Conservation (phyloP, 2,113 vertebrate species). For the Peromyscus californicus region DNA sequence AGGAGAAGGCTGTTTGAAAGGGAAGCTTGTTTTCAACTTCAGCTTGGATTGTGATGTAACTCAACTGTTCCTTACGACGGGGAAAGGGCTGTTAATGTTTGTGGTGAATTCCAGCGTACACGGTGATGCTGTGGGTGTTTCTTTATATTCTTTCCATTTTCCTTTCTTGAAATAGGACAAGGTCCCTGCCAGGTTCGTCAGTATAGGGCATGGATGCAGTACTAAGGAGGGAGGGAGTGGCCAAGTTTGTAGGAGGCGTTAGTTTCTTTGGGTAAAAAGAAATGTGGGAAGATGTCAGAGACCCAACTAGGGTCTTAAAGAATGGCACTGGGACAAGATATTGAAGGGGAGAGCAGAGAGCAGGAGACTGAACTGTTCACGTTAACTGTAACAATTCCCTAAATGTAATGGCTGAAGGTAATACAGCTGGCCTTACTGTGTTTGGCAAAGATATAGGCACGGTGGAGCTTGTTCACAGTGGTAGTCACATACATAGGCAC, state of each 20-base stretch:
- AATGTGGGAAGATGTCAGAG: not conserved
- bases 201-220: too few relatives aligned
- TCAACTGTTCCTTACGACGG: not conserved
- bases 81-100: not conserved
- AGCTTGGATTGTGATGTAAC: not conserved
- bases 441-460: not conserved
- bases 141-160: not conserved
- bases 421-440: not conserved
- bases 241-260: not conserved
- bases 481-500: not conserved
- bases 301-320: not conserved
- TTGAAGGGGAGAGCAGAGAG: not conserved
- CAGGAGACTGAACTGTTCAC: not conserved
- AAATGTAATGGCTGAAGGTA: not conserved
- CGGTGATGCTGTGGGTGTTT: not conserved
- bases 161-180: not conserved
- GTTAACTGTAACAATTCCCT: not conserved
- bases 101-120: not conserved
- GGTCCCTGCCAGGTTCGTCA: not conserved
- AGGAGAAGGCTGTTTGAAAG: not conserved
- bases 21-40: constrained; percentile 28
- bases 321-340: not conserved
- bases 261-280: not conserved
- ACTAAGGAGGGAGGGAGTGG: not conserved
- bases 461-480: too few relatives aligned